Conservation (phyloP, 2,797 vertebrate genomes). For the Xyrichtys novacula region DNA sequence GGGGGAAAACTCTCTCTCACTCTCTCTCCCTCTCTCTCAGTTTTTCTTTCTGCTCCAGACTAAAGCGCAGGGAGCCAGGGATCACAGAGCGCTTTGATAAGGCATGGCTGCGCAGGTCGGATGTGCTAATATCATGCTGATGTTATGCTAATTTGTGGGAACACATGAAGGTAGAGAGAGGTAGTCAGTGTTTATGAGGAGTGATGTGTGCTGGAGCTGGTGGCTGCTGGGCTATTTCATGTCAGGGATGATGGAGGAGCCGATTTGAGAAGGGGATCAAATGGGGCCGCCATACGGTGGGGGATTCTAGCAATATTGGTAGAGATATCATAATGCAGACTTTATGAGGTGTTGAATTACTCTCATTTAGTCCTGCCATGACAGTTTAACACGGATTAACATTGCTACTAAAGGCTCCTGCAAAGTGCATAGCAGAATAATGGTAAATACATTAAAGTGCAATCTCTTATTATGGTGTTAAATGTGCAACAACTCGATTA, state of each 20-base stretch:
- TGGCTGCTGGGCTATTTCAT: slow-evolving; percentile 67
- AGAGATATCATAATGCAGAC: slow-evolving; percentile 50
- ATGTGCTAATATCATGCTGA: slow-evolving; percentile 77
- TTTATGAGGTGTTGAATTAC: slow-evolving; percentile 66
- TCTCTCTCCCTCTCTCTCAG: slow-evolving; percentile 53
- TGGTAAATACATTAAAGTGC: neutral
- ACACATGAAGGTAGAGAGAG: slow-evolving; percentile 65
- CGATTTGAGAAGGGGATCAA: slow-evolving; percentile 68
- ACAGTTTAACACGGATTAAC: slow-evolving; percentile 63
- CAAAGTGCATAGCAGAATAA: slow-evolving; percentile 26
- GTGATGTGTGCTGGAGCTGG: slow-evolving; percentile 60
- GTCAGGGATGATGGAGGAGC: slow-evolving; percentile 76
- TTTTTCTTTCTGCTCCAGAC: slow-evolving; percentile 60
- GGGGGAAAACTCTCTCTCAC: slow-evolving; percentile 49
- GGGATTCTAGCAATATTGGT: slow-evolving; percentile 43
- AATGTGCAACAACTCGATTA: neutral
- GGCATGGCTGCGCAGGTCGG: slow-evolving; percentile 62
- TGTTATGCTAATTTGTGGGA: slow-evolving; percentile 81
- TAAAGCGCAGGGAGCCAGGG: slow-evolving; percentile 65
- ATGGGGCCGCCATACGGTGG: slow-evolving; percentile 30
- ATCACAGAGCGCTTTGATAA: slow-evolving; percentile 81
- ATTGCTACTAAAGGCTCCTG: slow-evolving; percentile 3
- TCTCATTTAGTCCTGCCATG: slow-evolving; percentile 61
- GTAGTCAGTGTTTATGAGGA: slow-evolving; percentile 80
- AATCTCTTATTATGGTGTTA: neutral